Evolutionary conservation across 2,797 vertebrate species (phyloP).

Genomic region (Yasuhikotakia modesta): DNA sequence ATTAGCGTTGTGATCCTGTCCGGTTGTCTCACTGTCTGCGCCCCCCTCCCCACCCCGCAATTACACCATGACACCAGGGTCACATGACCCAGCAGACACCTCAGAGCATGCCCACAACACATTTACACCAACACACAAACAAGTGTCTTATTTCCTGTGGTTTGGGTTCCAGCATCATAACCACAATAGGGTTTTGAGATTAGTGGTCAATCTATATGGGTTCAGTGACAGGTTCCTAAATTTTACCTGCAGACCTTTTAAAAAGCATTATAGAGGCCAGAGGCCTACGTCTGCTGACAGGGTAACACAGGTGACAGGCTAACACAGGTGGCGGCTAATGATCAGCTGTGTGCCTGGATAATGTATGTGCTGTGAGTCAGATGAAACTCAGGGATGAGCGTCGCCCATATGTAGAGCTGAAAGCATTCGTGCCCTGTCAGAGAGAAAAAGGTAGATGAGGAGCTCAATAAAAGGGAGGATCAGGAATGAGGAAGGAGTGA

Average conservation of each 20-base stretch:
- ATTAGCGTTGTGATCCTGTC: conserved; percentile 61
- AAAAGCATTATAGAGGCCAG: conserved; percentile 8
- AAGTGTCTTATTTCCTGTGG: conserved; percentile 32
- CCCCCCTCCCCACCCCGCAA: conserved; percentile 55
- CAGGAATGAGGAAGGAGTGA: conserved; percentile 32
- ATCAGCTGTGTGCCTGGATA: conserved; percentile 19
- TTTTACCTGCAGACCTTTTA: background rate
- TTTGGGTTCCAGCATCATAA: background rate
- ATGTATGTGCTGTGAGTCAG: conserved; percentile 21
- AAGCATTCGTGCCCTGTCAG: conserved; percentile 30
- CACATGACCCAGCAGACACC: conserved; percentile 50
- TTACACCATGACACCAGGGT: conserved; percentile 59
- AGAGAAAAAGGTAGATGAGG: conserved; percentile 32
- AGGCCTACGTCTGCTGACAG: conserved; percentile 23
- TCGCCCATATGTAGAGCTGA: background rate
- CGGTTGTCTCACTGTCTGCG: conserved; percentile 56
- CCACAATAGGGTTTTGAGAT: background rate
- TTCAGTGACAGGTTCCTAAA: background rate
- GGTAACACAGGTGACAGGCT: conserved; percentile 28
- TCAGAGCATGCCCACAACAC: conserved; percentile 31
- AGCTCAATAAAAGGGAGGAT: conserved; percentile 33
- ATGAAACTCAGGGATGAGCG: conserved; percentile 36
- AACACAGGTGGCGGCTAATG: conserved; percentile 40
- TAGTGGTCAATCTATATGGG: background rate
- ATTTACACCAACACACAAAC: conserved; percentile 35